Evolutionary conservation across 2,113 vertebrate genomes (phyloP).

Genomic region (Astur gentilis): DNA sequence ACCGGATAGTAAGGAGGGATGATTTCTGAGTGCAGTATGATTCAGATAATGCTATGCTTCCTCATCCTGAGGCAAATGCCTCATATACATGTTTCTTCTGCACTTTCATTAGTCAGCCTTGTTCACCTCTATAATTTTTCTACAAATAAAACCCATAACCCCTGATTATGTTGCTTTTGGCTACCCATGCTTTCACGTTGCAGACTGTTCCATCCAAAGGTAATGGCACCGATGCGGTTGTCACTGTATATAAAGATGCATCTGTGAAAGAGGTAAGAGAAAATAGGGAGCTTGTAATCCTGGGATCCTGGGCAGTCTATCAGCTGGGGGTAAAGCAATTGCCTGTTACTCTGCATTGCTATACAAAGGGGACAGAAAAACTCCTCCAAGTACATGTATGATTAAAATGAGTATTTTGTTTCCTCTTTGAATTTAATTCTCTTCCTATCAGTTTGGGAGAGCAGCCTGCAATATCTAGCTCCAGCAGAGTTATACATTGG

Average conservation of each 20-base stretch:
- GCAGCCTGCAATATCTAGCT: not conserved
- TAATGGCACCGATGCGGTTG: not conserved
- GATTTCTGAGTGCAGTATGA: not conserved
- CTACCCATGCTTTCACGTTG: not conserved
- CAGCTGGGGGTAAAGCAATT: not conserved
- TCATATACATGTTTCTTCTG: not conserved
- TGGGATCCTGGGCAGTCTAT: not conserved
- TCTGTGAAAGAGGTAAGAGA: not conserved
- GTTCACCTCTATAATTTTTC: slow-evolving; percentile 1
- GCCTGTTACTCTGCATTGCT: not conserved
- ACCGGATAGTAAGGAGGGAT: not conserved
- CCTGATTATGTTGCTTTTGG: not conserved
- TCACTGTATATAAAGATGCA: not conserved
- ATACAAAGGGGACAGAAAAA: not conserved
- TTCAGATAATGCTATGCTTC: slow-evolving; percentile 3
- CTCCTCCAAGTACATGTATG: not conserved
- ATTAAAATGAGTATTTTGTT: not conserved
- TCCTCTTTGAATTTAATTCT: not conserved
- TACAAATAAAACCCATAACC: not conserved
- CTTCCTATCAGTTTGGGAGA: not conserved
- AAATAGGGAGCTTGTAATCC: not conserved
- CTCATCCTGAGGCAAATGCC: slow-evolving; percentile 13
- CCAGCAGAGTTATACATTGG: not conserved
- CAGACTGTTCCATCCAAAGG: not conserved
- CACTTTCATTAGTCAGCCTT: not conserved